phyloP scores from a whole-genome alignment of 2,888 invertebrate species.

The Athalia cordata region DNA sequence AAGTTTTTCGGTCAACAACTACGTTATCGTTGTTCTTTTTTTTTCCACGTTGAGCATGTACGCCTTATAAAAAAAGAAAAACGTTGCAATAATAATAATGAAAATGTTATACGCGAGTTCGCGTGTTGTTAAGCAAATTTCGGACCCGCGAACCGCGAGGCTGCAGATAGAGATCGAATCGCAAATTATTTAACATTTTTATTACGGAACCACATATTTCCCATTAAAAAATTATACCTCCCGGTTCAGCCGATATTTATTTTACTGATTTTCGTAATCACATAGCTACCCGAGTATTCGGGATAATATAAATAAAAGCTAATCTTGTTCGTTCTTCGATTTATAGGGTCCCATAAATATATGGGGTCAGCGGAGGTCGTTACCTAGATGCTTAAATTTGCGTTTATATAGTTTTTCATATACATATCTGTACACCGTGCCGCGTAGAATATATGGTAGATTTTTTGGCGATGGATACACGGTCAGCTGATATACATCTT shows the following conservation, averaged over 20 bases:
- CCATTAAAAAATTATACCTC: neutral
- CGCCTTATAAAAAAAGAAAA: too few relatives aligned
- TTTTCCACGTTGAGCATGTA: neutral
- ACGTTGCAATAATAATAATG: neutral
- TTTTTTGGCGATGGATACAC: neutral
- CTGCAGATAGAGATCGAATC: neutral
- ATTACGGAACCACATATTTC: neutral
- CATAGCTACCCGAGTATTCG: neutral
- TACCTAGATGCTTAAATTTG: slow-evolving; percentile 30
- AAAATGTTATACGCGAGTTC: slow-evolving; percentile 4
- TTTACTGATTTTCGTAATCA: neutral
- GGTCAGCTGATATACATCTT: slow-evolving; percentile 5
- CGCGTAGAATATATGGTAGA: neutral
- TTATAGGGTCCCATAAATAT: slow-evolving; percentile 37
- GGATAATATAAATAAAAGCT: slow-evolving; percentile 21
- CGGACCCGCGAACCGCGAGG: too few relatives aligned
- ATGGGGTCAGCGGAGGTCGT: slow-evolving; percentile 22
- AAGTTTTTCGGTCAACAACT: slow-evolving; percentile 22
- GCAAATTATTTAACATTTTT: slow-evolving; percentile 21
- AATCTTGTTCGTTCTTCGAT: slow-evolving; percentile 31
- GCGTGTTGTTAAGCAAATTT: slow-evolving; percentile 4
- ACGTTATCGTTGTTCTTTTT: neutral
- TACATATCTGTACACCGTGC: neutral
- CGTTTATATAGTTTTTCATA: slow-evolving; percentile 26
- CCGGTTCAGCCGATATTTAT: neutral